Conservation (phyloP, 1,140 invertebrate species). For the Papilio polytes region DNA sequence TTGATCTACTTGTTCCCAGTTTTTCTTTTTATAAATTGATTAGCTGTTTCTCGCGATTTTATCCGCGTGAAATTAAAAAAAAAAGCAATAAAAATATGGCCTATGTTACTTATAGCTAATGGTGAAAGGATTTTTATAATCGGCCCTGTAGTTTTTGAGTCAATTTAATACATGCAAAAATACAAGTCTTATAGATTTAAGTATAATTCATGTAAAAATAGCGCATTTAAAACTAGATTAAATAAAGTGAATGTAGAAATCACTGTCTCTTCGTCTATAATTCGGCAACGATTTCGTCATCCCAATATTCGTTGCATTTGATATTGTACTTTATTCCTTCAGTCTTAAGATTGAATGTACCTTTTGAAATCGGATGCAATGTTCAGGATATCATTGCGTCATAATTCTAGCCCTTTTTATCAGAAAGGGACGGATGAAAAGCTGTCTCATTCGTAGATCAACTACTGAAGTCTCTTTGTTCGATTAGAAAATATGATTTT, state of each 20-base stretch:
- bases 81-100: too few species aligned
- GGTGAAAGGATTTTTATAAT: too few species aligned
- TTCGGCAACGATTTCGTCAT: background rate
- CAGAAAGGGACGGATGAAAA: background rate
- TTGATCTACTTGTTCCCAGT: too few species aligned
- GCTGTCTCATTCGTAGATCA: background rate
- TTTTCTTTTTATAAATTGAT: too few species aligned
- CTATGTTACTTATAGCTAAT: too few species aligned
- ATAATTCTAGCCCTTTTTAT: constrained; percentile 48
- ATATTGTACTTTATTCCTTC: constrained; percentile 29
- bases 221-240: background rate
- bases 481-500: background rate
- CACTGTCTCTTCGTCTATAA: constrained; percentile 3
- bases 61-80: too few species aligned
- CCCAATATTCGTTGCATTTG: background rate
- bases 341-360: constrained; percentile 33
- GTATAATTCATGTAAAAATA: too few species aligned
- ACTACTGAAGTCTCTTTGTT: constrained; percentile 4
- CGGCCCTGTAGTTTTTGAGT: too few species aligned
- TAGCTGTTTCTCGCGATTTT: too few species aligned
- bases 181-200: too few species aligned
- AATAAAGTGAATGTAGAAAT: background rate
- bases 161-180: too few species aligned
- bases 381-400: constrained; percentile 48
- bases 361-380: constrained; percentile 36